These are phyloP conservation scores for Emydocephalus ijimae DNA, from an alignment of 2,113 vertebrate genomes.

Conservation along the genomic window DNA sequence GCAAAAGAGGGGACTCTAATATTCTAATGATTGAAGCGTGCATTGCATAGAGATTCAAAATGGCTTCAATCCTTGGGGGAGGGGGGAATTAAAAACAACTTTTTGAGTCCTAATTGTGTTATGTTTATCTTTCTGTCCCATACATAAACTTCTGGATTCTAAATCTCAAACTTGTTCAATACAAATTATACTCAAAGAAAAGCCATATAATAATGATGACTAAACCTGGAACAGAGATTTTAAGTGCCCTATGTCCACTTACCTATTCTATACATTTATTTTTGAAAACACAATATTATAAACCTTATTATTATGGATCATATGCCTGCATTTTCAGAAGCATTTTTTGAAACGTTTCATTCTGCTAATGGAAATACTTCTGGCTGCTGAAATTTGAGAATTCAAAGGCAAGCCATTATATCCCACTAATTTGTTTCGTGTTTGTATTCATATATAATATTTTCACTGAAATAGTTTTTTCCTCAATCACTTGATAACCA, in stretches of 20 bases:
- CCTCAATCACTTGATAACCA: constrained; percentile 48
- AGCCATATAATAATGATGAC: background rate
- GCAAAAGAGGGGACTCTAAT: background rate
- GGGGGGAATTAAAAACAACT: background rate
- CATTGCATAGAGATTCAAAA: background rate
- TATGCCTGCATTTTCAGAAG: constrained; percentile 23
- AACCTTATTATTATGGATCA: background rate
- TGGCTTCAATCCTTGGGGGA: background rate
- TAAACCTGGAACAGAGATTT: background rate
- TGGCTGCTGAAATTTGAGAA: constrained; percentile 42
- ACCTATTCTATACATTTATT: background rate
- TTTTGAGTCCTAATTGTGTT: background rate
- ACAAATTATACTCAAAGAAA: background rate
- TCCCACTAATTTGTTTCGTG: constrained; percentile 30
- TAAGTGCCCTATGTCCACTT: background rate
- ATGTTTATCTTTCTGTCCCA: background rate
- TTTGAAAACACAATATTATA: background rate
- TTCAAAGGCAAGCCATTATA: constrained; percentile 24
- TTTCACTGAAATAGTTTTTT: constrained; percentile 48
- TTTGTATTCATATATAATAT: constrained; percentile 36
- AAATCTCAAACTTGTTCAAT: background rate
- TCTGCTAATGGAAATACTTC: constrained; percentile 18
- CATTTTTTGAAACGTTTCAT: background rate
- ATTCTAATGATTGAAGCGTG: background rate
- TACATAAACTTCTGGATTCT: background rate